Base-by-base conservation (phyloP, 2,888 invertebrate genomes). In the Nineta flava region DNA sequence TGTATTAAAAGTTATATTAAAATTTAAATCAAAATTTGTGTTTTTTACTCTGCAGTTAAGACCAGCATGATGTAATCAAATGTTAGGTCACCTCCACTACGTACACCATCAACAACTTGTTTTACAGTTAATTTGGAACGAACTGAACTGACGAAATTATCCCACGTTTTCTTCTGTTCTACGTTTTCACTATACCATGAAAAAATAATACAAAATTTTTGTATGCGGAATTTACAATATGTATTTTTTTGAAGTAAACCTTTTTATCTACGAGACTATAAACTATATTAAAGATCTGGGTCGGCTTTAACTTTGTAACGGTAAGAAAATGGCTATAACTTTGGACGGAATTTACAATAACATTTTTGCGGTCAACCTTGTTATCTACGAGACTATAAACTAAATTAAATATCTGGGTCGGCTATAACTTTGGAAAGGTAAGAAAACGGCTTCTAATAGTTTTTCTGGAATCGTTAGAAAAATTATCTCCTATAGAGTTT, bases 31-130 rank as follows among this genome's bases (percentile, higher is more conserved):
- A 35, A 26, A 9, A 9, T 47, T n/a, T 43, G 7, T 6, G 4
- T n/a, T n/a, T n/a, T 77, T 76, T 71, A 87, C 87, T 87, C 86
- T 46, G 88, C 88, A 31, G 88, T 83, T 53, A 87, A 73, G 53
- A 87, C 80, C 51, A 88, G 69, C 52, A 84, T 73, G 12, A 88
- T 71, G 61, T 83, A 90, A 68, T 90, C 90, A 62, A 90, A 90
- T 1, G 87, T 85, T 44, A 88, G 66, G 55, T 79, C 75, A 21
- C 87, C 87, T n/a, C 86, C 86, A 13, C 77, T 73, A 51, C 78
- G 68, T 7, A 82, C 87, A 9, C 84, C 83, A 56, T 86, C 85
- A 1, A 90, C 87, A 1, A 90, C 87, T 69, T 86, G 86, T 57
- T 85, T 83, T 38, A 87, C 86, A 2, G 86, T 86, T 56, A 87